phyloP scores from a whole-genome alignment of 2,113 vertebrate genomes.

The Elaphurus davidianus region DNA sequence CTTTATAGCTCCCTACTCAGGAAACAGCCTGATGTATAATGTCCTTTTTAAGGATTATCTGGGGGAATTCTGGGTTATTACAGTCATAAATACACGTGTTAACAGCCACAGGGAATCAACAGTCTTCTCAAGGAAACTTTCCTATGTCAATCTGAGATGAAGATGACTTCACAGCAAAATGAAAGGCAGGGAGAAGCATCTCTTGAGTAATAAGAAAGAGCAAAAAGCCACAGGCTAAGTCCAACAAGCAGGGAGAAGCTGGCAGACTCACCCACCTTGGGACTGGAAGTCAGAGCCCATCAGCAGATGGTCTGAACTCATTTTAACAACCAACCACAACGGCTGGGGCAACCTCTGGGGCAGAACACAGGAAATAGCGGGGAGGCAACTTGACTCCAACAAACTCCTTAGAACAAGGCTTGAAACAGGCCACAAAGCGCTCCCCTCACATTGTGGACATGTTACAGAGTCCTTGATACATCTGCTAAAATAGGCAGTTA shows the following conservation, averaged over 20 bases:
- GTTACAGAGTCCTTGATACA: not conserved
- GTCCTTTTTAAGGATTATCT: conserved; percentile 26
- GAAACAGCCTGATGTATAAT: conserved; percentile 11
- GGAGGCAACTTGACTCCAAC: not conserved
- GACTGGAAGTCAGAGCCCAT: not conserved
- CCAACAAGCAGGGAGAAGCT: not conserved
- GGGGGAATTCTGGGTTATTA: conserved; percentile 46
- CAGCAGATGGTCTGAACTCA: not conserved
- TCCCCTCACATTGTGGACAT: not conserved
- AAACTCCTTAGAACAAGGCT: not conserved
- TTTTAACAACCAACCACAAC: not conserved
- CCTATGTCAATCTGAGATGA: conserved; percentile 3
- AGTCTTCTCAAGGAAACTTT: conserved; percentile 48
- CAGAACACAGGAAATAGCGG: not conserved
- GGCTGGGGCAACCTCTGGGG: not conserved
- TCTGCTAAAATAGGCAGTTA: not conserved
- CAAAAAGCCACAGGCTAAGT: not conserved
- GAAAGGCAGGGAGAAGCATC: not conserved
- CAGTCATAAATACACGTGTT: conserved; percentile 64
- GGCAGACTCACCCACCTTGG: not conserved
- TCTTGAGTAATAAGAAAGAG: conserved; percentile 9
- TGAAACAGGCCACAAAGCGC: not conserved
- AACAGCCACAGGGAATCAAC: conserved; percentile 41
- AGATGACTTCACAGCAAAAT: conserved; percentile 1
- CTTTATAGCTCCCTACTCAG: not conserved